Evolutionary conservation across 2,797 vertebrate species (phyloP), one percentile per base, ranked within the genome.

Genomic region (Geotrypetes seraphini): DNA sequence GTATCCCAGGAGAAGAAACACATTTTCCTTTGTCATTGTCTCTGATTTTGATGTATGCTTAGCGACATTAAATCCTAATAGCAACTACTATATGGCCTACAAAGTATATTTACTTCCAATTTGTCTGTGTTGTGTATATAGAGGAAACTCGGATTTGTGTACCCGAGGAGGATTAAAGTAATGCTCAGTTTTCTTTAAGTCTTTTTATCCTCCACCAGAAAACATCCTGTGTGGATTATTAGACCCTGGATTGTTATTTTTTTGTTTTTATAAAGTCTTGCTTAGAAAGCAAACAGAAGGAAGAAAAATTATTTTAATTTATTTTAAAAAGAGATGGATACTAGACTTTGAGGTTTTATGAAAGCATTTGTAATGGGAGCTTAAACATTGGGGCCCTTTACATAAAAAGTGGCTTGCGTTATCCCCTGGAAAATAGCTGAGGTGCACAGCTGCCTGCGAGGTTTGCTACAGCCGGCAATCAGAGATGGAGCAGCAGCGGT

Each of bases 21-120:
- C 25, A 28, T 46, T 36, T 65, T 50, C 41, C 43, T 16, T 13
- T 4, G 61, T 60, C 28, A 2, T 48, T 71, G 63, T 60, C 52
- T 9, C 53, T 52, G 19, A 33, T 58, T 71, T 71, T 76, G 62
- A 78, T 72, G 39, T 63, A 76, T 69, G 43, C 44, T 72, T 56
- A 38, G 54, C 20, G 43, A 28, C 39, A 41, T 60, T 69, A 57
- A 38, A 39, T 66, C 63, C 44, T 49, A 45, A 42, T 44, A 78
- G 56, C 40, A 68, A 48, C 67, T 73, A 49, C 76, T 83, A 81
- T 79, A 71, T n/a, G n/a, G n/a, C 78, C 78, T 75, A 68, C 72
- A 76, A 78, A 78, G 60, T 72, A 49, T 55, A 59, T 44, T 46
- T 69, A 53, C 66, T 66, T 76, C 57, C 64, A 50, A 43, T 71